Percentiles rank a stretch among this genome's conserved stretches.
Evolutionary conservation across 2,797 vertebrate species (phyloP).

Genomic region (Poeciliopsis paucimaculata): DNA sequence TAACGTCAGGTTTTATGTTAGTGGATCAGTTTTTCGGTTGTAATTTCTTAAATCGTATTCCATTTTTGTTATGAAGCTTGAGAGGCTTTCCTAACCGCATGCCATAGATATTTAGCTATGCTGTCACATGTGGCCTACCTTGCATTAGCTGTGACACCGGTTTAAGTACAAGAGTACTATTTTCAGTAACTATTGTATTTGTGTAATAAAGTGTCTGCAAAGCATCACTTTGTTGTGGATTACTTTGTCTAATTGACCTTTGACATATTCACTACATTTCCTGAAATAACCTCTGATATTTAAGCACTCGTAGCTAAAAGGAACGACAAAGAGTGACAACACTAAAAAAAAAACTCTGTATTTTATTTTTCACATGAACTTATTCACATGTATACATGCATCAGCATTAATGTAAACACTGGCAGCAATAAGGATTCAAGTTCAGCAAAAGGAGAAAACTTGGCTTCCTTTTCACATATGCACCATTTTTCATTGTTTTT

Average conservation of each 20-base stretch:
- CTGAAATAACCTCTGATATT: not conserved
- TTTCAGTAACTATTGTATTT: conserved; percentile 99
- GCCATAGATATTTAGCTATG: conserved; percentile 52
- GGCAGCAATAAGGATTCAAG: not conserved
- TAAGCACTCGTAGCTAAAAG: not conserved
- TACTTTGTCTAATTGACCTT: conserved; percentile 1
- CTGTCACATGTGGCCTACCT: conserved; percentile 85
- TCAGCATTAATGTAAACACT: not conserved
- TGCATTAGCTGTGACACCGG: conserved; percentile 93
- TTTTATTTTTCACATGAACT: not conserved
- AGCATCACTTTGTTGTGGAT: conserved; percentile 78
- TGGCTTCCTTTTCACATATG: not conserved
- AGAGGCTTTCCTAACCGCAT: conserved; percentile 45
- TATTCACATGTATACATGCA: not conserved
- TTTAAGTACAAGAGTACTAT: conserved; percentile 99
- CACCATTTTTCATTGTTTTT: not conserved
- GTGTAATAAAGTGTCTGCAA: conserved; percentile 99
- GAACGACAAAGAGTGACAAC: not conserved
- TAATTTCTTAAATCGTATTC: not conserved
- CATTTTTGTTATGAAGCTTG: conserved; percentile 1
- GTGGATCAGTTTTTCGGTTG: not conserved
- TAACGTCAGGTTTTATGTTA: not conserved
- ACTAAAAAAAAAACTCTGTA: not conserved
- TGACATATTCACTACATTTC: not conserved
- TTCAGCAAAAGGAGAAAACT: not conserved